phyloP scores from a whole-genome alignment of 2,888 invertebrate genomes.

The Tortricodes alternella region DNA sequence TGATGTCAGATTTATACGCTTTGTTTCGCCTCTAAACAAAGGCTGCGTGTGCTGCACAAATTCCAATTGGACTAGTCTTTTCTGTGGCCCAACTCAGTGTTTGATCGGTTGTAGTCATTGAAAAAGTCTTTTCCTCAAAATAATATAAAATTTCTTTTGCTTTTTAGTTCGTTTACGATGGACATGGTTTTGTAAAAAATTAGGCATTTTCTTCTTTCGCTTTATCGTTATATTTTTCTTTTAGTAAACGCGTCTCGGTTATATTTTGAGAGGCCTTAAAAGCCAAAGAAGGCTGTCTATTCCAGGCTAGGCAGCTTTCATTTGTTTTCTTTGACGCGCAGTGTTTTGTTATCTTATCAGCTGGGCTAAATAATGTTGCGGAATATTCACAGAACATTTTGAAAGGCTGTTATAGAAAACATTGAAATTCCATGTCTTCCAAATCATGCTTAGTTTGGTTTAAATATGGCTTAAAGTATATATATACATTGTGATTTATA shows the following conservation, averaged over 20 bases:
- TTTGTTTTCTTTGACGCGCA: background rate
- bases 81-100: background rate
- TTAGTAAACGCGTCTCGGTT: background rate
- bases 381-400: background rate
- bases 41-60: background rate
- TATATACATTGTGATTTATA: no score
- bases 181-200: background rate
- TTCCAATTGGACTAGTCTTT: background rate
- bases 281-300: background rate
- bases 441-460: no score
- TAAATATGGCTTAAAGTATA: no score
- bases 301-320: background rate
- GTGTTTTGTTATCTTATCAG: background rate
- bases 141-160: background rate
- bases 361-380: background rate
- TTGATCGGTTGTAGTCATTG: background rate
- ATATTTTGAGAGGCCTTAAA: background rate
- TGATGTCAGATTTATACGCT: conserved; percentile 4
- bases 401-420: background rate
- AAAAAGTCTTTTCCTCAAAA: no score
- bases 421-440: background rate
- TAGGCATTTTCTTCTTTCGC: background rate
- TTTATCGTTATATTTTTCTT: background rate
- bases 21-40: background rate
- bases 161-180: background rate